Conservation (phyloP, 2,113 vertebrate genomes). For the Esox niger region DNA sequence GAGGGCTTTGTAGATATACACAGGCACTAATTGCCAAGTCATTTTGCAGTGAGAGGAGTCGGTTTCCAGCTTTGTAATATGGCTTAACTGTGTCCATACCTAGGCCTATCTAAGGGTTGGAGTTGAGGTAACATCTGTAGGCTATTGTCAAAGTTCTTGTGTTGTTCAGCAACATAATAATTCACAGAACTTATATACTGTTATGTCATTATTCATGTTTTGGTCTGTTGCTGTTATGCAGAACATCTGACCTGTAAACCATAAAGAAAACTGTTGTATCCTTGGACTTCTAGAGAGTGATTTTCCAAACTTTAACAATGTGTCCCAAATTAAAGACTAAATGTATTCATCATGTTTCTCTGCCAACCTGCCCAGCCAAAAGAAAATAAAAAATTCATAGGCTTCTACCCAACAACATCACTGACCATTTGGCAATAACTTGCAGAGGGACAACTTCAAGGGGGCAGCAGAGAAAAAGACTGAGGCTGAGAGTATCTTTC, state of each 20-base stretch:
- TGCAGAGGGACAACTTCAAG: slow-evolving; percentile 66
- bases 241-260: slow-evolving; percentile 59
- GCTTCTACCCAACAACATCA: slow-evolving; percentile 62
- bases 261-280: slow-evolving; percentile 47
- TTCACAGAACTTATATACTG: slow-evolving; percentile 55
- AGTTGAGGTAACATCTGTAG: slow-evolving; percentile 63
- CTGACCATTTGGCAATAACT: slow-evolving; percentile 58
- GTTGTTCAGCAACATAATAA: slow-evolving; percentile 62
- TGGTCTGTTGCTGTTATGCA: slow-evolving; percentile 63
- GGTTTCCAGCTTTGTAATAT: slow-evolving; percentile 61
- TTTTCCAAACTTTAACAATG: slow-evolving; percentile 65
- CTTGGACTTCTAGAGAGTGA: slow-evolving; percentile 60
- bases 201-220: slow-evolving; percentile 55
- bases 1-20: slow-evolving; percentile 69
- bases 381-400: slow-evolving; percentile 65
- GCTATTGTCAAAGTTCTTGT: slow-evolving; percentile 61
- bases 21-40: slow-evolving; percentile 76
- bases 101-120: slow-evolving; percentile 62
- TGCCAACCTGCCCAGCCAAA: slow-evolving; percentile 72
- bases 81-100: slow-evolving; percentile 58
- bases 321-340: slow-evolving; percentile 63
- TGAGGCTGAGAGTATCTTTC: slow-evolving; percentile 59
- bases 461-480: slow-evolving; percentile 55
- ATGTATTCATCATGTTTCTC: slow-evolving; percentile 65
- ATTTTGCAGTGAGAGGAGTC: slow-evolving; percentile 71